Evolutionary conservation across 2,113 vertebrate genomes (phyloP).

Genomic region (Herpailurus yagouaroundi): DNA sequence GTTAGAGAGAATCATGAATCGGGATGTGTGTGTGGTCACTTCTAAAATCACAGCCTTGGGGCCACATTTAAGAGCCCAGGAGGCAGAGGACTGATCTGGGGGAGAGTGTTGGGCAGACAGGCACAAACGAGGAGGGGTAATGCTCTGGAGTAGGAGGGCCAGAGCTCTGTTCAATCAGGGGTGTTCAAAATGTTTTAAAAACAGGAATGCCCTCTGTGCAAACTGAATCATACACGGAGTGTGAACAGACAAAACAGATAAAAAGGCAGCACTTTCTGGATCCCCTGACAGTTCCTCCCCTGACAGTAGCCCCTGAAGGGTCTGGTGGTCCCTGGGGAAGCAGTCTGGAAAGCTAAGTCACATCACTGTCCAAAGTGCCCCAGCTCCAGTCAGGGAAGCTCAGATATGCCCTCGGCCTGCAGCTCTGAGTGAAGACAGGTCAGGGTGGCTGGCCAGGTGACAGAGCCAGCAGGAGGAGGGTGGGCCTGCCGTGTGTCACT

Average conservation of each 20-base stretch:
- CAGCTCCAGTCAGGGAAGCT: background rate
- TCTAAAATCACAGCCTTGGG: background rate
- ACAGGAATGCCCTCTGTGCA: slow-evolving; percentile 64
- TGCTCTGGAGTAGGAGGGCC: background rate
- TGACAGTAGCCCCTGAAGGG: background rate
- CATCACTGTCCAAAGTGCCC: background rate
- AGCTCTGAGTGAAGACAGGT: slow-evolving; percentile 35
- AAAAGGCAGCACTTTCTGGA: slow-evolving; percentile 35
- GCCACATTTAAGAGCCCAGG: background rate
- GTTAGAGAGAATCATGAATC: background rate
- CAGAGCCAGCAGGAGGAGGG: background rate
- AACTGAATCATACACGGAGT: background rate
- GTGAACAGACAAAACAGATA: slow-evolving; percentile 13
- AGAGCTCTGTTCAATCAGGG: background rate
- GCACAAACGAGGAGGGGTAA: background rate
- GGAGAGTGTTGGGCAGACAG: background rate
- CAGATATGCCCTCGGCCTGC: background rate
- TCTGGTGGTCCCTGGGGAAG: background rate
- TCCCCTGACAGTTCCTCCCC: background rate
- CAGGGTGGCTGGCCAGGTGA: background rate
- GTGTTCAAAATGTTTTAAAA: slow-evolving; percentile 34
- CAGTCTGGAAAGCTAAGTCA: background rate
- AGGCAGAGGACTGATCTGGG: background rate
- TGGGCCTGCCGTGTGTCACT: background rate
- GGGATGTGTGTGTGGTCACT: background rate